Evolutionary conservation across 2,797 vertebrate genomes (phyloP).

Genomic region (Acanthopagrus latus): DNA sequence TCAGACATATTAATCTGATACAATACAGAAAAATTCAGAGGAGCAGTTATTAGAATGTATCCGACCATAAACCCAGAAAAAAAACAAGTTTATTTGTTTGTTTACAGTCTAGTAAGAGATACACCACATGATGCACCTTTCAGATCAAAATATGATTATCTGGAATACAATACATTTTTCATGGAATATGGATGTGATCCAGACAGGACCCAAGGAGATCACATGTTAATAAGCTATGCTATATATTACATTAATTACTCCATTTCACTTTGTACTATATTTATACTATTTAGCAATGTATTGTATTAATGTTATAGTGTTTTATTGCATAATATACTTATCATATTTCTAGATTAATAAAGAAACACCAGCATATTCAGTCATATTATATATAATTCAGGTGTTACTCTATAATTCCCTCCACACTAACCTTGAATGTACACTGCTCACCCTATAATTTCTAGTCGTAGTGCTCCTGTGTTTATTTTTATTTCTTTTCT

Average conservation of each 20-base stretch:
- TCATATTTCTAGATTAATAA: background rate
- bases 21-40: conserved; percentile 43
- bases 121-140: conserved; percentile 2
- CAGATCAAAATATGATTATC: conserved; percentile 14
- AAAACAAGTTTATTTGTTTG: conserved; percentile 24
- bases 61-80: conserved; percentile 33
- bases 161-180: conserved; percentile 2
- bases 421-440: background rate
- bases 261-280: background rate
- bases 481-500: background rate
- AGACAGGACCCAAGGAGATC: background rate
- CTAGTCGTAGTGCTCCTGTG: background rate
- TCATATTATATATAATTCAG: background rate
- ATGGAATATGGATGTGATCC: conserved; percentile 1
- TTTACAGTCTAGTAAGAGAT: conserved; percentile 35
- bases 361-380: background rate
- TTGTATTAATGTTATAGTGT: background rate
- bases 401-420: background rate
- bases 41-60: conserved; percentile 37
- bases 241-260: background rate
- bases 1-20: conserved; percentile 58
- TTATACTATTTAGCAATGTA: background rate
- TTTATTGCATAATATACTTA: background rate
- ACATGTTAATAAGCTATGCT: background rate
- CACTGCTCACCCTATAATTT: background rate